Conservation (phyloP, 2,888 invertebrate species). For the Teinopalpus imperialis region DNA sequence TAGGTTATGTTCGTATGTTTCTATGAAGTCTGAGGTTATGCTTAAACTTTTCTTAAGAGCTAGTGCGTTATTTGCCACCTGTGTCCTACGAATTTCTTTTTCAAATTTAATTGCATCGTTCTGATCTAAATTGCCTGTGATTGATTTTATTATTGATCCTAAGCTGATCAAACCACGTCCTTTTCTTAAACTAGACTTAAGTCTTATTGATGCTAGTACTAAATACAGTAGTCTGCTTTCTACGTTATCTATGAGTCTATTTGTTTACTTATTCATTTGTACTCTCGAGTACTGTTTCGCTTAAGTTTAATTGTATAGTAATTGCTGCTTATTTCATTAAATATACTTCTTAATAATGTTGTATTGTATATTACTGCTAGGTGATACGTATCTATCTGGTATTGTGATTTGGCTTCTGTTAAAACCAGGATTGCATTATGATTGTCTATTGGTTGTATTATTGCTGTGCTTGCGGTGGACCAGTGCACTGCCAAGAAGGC, state of each 20-base stretch:
- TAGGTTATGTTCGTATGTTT: too few species aligned
- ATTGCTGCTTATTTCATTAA: conserved; percentile 29
- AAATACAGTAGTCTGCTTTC: background rate
- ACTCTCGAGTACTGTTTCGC: background rate
- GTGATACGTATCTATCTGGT: background rate
- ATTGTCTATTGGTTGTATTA: background rate
- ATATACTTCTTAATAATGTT: conserved; percentile 17
- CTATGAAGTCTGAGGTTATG: too few species aligned
- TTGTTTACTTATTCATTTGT: background rate
- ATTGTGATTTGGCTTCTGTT: background rate
- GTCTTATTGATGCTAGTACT: background rate
- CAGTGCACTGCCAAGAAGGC: background rate
- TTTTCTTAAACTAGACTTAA: too few species aligned
- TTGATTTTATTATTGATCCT: too few species aligned
- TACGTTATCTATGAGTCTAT: background rate
- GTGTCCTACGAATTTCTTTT: too few species aligned
- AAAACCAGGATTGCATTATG: background rate
- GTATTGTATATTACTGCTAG: background rate
- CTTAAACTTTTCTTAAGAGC: too few species aligned
- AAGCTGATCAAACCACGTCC: background rate
- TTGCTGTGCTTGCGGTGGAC: background rate
- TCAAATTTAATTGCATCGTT: too few species aligned
- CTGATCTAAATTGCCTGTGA: too few species aligned
- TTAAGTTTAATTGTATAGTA: conserved; percentile 27
- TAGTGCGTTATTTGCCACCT: too few species aligned